Percentiles rank a stretch among this genome's conserved stretches.
Evolutionary conservation across 2,888 invertebrate genomes (phyloP).

Genomic region (Tachina lurida): DNA sequence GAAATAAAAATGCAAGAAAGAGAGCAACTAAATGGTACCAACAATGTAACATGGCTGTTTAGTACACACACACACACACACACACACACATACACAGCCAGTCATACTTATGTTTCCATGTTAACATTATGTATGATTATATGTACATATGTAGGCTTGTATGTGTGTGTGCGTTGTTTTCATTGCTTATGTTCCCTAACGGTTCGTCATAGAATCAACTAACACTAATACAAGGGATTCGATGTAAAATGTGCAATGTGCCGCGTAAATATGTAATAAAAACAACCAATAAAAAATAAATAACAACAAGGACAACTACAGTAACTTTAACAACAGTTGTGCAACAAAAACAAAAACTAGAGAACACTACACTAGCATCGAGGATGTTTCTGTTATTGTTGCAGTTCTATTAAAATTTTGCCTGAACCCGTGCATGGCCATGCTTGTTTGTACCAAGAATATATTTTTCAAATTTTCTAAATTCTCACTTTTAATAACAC

Average conservation of each 20-base stretch:
- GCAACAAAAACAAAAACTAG: conserved; percentile 1
- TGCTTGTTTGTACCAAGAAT: neutral
- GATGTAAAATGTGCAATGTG: conserved; percentile 54
- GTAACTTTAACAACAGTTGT: conserved; percentile 18
- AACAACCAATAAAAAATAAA: conserved; percentile 7
- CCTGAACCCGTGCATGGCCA: neutral
- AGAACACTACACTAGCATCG: conserved; percentile 25
- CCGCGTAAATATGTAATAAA: conserved; percentile 58
- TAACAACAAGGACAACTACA: conserved; percentile 36
- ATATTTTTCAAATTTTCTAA: neutral
- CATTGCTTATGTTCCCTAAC: conserved; percentile 9
- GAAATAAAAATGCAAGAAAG: conserved; percentile 24
- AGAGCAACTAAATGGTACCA: conserved; percentile 44
- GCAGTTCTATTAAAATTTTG: conserved; percentile 19
- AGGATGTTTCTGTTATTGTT: conserved; percentile 39
- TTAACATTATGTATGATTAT: neutral
- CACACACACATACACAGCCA: neutral
- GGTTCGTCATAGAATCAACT: conserved; percentile 53
- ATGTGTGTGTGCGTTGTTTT: neutral
- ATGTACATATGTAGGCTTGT: too few species aligned
- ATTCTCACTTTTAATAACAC: neutral
- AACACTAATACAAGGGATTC: conserved; percentile 42
- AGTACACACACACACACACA: neutral
- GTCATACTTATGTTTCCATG: neutral
- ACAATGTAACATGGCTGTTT: conserved; percentile 36